Conservation (phyloP, 1,140 invertebrate genomes). For the Cydia fagiglandana region DNA sequence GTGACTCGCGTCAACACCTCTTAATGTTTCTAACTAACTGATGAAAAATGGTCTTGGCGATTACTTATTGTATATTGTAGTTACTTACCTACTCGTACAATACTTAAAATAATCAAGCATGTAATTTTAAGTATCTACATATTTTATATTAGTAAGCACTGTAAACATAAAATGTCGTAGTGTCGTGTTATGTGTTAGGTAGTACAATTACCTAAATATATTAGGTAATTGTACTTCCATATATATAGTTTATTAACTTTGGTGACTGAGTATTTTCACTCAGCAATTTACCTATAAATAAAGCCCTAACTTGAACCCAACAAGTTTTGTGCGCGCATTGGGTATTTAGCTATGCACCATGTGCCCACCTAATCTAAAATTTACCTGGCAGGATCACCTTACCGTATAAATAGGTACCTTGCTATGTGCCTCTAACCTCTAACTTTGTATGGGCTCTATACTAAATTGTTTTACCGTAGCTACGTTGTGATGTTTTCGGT, state of each 20-base stretch:
- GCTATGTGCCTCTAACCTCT: neutral
- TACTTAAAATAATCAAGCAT: too few species aligned
- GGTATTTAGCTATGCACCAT: conserved; percentile 21
- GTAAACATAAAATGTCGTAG: too few species aligned
- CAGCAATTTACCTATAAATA: neutral
- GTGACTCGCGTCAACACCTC: neutral
- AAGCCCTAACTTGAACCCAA: conserved; percentile 17
- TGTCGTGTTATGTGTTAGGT: too few species aligned
- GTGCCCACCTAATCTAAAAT: conserved; percentile 28
- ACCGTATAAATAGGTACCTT: conserved; percentile 17
- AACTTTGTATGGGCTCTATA: conserved; percentile 26
- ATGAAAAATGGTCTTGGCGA: neutral
- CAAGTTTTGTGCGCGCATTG: conserved; percentile 14
- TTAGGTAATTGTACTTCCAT: too few species aligned
- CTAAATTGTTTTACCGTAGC: conserved; percentile 11
- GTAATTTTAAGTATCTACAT: too few species aligned
- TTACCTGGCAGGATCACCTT: conserved; percentile 19
- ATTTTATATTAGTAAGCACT: too few species aligned
- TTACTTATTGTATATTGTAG: neutral
- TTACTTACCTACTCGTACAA: too few species aligned
- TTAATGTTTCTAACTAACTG: neutral
- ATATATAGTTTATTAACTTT: too few species aligned
- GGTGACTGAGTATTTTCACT: too few species aligned
- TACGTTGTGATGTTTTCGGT: conserved; percentile 5
- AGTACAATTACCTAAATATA: too few species aligned